These are phyloP conservation scores for Serinus canaria DNA, from an alignment of 2,113 vertebrate genomes.

Conservation along the genomic window DNA sequence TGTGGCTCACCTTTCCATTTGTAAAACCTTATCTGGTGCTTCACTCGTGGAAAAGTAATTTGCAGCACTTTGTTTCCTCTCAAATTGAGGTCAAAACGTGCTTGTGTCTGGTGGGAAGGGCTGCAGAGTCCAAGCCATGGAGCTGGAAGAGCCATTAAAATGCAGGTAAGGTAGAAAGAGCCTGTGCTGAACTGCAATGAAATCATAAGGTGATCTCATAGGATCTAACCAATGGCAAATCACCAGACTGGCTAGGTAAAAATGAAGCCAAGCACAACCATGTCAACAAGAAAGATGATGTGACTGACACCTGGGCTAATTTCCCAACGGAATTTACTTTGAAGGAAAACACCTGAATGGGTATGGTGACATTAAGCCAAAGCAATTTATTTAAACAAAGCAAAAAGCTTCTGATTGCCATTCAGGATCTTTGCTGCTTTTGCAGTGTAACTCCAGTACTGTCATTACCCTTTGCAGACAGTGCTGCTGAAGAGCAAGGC, in stretches of 20 bases:
- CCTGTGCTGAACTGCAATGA: background rate
- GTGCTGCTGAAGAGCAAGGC: background rate
- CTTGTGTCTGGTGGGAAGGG: background rate
- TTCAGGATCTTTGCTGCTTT: background rate
- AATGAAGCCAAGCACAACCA: background rate
- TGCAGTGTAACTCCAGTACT: background rate
- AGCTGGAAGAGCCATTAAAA: background rate
- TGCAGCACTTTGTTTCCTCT: background rate
- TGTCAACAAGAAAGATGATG: background rate
- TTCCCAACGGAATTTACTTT: background rate
- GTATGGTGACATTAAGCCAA: background rate
- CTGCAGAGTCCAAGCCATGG: background rate
- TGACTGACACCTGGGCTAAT: background rate
- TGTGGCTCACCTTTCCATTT: constrained; percentile 4
- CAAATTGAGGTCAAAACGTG: background rate
- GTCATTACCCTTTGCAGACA: background rate
- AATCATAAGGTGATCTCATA: background rate
- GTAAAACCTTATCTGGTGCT: constrained; percentile 36
- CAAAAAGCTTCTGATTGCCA: background rate
- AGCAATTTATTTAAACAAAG: background rate
- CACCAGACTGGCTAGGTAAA: background rate
- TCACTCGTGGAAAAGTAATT: constrained; percentile 38
- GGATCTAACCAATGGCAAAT: background rate
- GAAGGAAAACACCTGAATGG: background rate
- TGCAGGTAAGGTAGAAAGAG: background rate